Base-by-base conservation (phyloP, 2,113 vertebrate species). In the Odocoileus hemionus region DNA sequence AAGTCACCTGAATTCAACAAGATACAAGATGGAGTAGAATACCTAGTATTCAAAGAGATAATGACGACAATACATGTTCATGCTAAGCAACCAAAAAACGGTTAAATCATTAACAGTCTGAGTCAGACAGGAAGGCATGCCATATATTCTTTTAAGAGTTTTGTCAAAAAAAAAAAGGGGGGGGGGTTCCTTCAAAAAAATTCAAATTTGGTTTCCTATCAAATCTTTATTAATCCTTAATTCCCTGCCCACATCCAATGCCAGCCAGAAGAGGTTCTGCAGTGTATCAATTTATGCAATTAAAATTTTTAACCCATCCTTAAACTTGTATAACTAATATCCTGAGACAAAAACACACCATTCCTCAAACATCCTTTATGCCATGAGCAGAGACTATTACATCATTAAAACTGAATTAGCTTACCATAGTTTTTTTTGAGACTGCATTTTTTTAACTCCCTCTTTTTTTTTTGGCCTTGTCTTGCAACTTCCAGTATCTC, bases 181-280 rank as follows among this genome's bases (percentile, higher is more conserved):
- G 9, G 1, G 23, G 39, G 9, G 1, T 23, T 39, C 33, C 82
- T 86, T 94, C 70, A 23, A 84, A 97, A 94, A 67, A 36, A 64
- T 70, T 85, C 79, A 79, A 76, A 80, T 52, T 80, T 80, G 82
- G 28, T 58, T 94, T 89, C 43, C 78, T n/a, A 58, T 79, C 87
- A 95, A 96, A 33, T 89, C 45, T 95, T 60, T 86, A 26, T 57
- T 57, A 83, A 87, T 76, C 19, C 54, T 67, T 86, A 93, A 93
- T 91, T 94, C 16, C 76, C 64, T 87, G 86, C 33, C 70, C 43
- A 55, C 17, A 89, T 60, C 23, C 74, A 97, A 25, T 47, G 58
- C 21, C 70, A 36, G 19, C 33, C 2, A 36, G 28, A 83, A 83
- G 19, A 60, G 74, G 61, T 64, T 74, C 0, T 94, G 19, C 15